A percentile compares a stretch with the other conserved stretches of the same genome.
These are phyloP conservation scores for Paedocypris micromegethes DNA, from an alignment of 2,797 vertebrate genomes.

Conservation along the genomic window DNA sequence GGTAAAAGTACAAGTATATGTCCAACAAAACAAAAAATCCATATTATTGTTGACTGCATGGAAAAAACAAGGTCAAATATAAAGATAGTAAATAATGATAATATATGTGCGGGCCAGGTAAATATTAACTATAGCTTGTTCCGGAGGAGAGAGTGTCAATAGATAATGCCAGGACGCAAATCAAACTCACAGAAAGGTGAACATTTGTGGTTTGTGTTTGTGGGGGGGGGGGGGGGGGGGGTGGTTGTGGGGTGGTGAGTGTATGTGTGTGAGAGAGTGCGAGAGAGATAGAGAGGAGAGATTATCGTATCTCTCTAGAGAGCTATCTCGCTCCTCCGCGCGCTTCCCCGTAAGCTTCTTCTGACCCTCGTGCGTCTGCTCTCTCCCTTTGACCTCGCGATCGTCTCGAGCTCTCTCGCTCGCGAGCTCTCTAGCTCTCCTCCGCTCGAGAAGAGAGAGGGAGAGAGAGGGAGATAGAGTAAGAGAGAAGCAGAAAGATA, in stretches of 20 bases:
- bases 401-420: too few species aligned
- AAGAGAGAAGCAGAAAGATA: constrained; percentile 30
- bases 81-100: constrained; percentile 2
- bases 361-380: too few species aligned
- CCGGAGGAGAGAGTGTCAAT: not conserved
- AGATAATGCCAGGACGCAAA: not conserved
- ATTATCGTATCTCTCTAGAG: too few species aligned
- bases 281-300: not conserved
- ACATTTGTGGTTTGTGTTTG: too few species aligned
- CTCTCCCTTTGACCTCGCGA: too few species aligned
- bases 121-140: constrained; percentile 7
- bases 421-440: too few species aligned
- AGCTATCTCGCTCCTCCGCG: too few species aligned
- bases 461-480: not conserved
- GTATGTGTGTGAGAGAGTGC: not conserved
- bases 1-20: constrained; percentile 24
- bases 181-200: constrained; percentile 20
- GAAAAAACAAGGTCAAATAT: not conserved
- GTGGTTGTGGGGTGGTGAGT: too few species aligned
- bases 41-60: constrained; percentile 45
- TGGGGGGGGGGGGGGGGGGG: too few species aligned
- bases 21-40: constrained; percentile 55
- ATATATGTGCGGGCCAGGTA: not conserved
- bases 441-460: too few species aligned
- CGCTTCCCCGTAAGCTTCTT: too few species aligned